Base-by-base conservation (phyloP, 1,140 invertebrate species). In the Melipona quadrifasciata region DNA sequence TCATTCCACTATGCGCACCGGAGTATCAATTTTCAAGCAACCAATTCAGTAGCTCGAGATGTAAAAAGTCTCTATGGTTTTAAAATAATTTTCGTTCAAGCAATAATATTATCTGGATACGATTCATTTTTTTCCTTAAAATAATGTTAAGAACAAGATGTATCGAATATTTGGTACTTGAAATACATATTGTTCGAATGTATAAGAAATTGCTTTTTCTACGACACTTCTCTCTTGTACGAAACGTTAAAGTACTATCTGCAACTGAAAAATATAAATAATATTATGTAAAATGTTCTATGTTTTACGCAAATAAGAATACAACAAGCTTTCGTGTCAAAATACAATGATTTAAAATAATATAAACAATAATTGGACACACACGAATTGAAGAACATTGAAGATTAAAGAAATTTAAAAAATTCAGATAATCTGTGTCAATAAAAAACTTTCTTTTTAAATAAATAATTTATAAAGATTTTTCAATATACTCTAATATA, bases 131-230 rank as follows among this genome's bases (percentile, higher is more conserved):
- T 53, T 81, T 76, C 34, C 64, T 68, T 75, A 78, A 78, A 80
- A 68, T 88, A 88, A 87, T 73, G 71, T 84, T 88, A 88, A 88
- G 87, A 85, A 85, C 73, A 87, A 81, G 77, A 85, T 88, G 82
- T 88, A 88, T 87, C 79, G 74, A 68, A 88, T 87, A 88, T 88
- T 88, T 88, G 87, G 86, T 88, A 88, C 87, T 87, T 80, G 68
- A 88, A 88, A 88, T 88, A 88, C 86, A 88, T 73, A 70, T 85
- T 87, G 87, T 85, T 77, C 84, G 80, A 88, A 77, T 75, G 82
- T 87, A 47, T 34, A 75, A 27, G 10, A 70, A 21, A 58, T 39
- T 79, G 57, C 65, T 57, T 83, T 61, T 47, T 65, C 34, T 61
- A 47, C n/a, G 21, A 61, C 80, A 74, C 17, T 39, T 47, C 17